Percentiles rank a stretch among this genome's conserved stretches.
These are phyloP conservation scores for Rhingia rostrata DNA, from an alignment of 2,888 invertebrate genomes.

Conservation along the genomic window DNA sequence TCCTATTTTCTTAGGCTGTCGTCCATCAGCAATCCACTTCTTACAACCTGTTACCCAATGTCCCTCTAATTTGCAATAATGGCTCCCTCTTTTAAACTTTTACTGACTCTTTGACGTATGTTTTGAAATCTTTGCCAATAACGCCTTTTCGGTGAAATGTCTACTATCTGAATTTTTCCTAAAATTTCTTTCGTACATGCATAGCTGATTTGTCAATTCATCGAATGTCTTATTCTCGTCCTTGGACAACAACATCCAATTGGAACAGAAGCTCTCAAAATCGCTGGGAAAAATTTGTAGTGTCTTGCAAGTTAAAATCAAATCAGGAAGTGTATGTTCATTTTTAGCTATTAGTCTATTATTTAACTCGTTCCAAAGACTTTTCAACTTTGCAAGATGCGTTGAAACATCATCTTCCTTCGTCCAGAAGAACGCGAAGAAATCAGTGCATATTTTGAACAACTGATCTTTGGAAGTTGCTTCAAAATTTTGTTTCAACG, in stretches of 20 bases:
- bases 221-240: too few species aligned
- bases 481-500: constrained; percentile 75
- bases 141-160: constrained; percentile 18
- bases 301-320: too few species aligned
- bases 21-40: constrained; percentile 65
- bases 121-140: constrained; percentile 33
- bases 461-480: constrained; percentile 78
- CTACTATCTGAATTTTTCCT: neutral
- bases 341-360: constrained; percentile 75
- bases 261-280: too few species aligned
- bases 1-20: neutral
- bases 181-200: constrained; percentile 20
- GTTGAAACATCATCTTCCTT: constrained; percentile 76
- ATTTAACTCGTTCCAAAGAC: constrained; percentile 76
- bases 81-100: constrained; percentile 27
- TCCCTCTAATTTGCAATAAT: constrained; percentile 65
- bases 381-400: constrained; percentile 76
- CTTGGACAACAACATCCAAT: too few species aligned
- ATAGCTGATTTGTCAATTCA: constrained; percentile 37
- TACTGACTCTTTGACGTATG: constrained; percentile 12
- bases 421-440: constrained; percentile 78
- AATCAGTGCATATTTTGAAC: constrained; percentile 78
- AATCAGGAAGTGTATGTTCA: constrained; percentile 75
- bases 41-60: constrained; percentile 46
- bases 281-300: too few species aligned